Base-by-base conservation (phyloP, 1,140 invertebrate species). In the Cyphomyrmex costatus region DNA sequence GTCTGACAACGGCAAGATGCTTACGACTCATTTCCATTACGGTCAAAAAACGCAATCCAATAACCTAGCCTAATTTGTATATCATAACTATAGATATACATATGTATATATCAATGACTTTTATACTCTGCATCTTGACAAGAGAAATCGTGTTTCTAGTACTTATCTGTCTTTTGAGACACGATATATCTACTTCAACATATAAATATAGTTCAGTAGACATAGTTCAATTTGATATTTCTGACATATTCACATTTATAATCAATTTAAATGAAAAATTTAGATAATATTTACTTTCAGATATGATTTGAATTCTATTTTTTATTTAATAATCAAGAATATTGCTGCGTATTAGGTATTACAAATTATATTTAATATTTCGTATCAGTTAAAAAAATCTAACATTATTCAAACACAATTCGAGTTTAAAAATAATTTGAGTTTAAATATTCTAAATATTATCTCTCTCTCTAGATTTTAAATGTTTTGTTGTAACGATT, bases 11-110 rank as follows among this genome's bases (percentile, higher is more conserved):
- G 3, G 16, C 66, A 53, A 84, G 60, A 83, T 76, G 36, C 78
- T 56, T 30, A 80, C 56, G 86, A 70, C 78, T 85, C 58, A 46
- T 86, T 89, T 86, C 78, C 78, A 36, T 89, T 86, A 68, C 77
- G 86, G 53, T 88, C 83, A 88, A 88, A 85, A 88, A 88, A 85
- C 82, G 77, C 82, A 86, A n/a, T 65, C 86, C 88, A 84, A 89
- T 90, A 58, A 10, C 30, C 30, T 7, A 4, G 10, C 19, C 7
- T 79, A 68, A 86, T 89, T 76, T 76, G 30, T 3, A 33, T 27
- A 51, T 86, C 88, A 78, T 74, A 63, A 42, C 66, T 71, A n/a
- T 10, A 82, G 1, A 33, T 86, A 36, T 46, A 36, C 65, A 66
- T 49, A n/a, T 21, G 8, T 19, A 19, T 51, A 60, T 27, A 49